These are phyloP conservation scores for Stratiomys singularior DNA, from an alignment of 2,888 invertebrate genomes.

Conservation along the genomic window DNA sequence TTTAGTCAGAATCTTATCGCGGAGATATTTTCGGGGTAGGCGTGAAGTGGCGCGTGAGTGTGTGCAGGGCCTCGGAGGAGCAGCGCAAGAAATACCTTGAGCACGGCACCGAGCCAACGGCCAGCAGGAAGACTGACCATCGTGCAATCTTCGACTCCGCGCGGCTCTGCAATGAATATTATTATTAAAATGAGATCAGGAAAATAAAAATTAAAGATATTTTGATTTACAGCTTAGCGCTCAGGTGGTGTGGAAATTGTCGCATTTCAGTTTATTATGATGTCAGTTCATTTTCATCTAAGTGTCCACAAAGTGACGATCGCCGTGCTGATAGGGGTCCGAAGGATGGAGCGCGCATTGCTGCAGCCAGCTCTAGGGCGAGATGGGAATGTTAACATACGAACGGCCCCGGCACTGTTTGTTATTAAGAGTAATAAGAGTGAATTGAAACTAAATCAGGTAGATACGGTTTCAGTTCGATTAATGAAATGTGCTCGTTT, in stretches of 20 bases:
- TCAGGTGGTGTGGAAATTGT: slow-evolving; percentile 46
- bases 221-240: slow-evolving; percentile 43
- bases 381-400: not conserved
- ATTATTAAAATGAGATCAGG: slow-evolving; percentile 36
- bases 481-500: slow-evolving; percentile 42
- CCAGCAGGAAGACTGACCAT: slow-evolving; percentile 24
- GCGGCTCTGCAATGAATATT: slow-evolving; percentile 39
- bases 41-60: slow-evolving; percentile 17
- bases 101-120: not conserved
- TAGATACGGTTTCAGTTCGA: slow-evolving; percentile 39
- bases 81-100: slow-evolving; percentile 21
- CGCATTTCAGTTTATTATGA: slow-evolving; percentile 45
- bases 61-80: not conserved
- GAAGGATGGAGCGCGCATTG: not conserved
- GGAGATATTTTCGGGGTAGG: slow-evolving; percentile 49
- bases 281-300: slow-evolving; percentile 19
- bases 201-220: slow-evolving; percentile 42
- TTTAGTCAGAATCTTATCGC: slow-evolving; percentile 57
- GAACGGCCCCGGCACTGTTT: not conserved
- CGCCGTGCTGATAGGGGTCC: not conserved
- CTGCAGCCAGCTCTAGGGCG: not conserved
- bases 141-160: not conserved
- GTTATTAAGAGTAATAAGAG: slow-evolving; percentile 34
- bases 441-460: slow-evolving; percentile 36
- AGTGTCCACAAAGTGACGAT: slow-evolving; percentile 15